A percentile compares a stretch with the other conserved stretches of the same genome.
These are phyloP conservation scores for Agrochola litura DNA, from an alignment of 2,888 invertebrate genomes.

Conservation along the genomic window DNA sequence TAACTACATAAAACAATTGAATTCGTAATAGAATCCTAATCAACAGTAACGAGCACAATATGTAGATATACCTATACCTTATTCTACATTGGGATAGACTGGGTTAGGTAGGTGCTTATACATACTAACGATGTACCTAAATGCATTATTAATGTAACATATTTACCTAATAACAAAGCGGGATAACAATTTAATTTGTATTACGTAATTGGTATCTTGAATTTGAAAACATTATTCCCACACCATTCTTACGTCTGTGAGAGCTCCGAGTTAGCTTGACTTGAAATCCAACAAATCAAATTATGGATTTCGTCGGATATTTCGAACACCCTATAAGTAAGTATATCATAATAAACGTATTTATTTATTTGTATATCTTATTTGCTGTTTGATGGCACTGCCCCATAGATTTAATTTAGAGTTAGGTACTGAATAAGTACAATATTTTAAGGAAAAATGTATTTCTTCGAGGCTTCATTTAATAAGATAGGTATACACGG, in stretches of 20 bases:
- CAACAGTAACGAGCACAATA: background rate
- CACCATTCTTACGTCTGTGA: constrained; percentile 73
- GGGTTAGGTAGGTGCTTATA: too few relatives aligned
- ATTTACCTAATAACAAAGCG: constrained; percentile 7
- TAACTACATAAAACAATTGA: background rate
- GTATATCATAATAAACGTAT: constrained; percentile 21
- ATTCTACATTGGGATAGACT: background rate
- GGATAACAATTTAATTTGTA: constrained; percentile 52
- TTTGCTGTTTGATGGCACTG: constrained; percentile 19
- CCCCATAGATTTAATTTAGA: background rate
- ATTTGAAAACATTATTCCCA: constrained; percentile 58
- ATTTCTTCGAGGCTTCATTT: too few relatives aligned
- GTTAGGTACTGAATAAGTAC: too few relatives aligned
- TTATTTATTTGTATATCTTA: constrained; percentile 31
- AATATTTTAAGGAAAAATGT: too few relatives aligned
- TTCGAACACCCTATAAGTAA: constrained; percentile 36
- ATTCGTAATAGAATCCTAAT: constrained; percentile 1
- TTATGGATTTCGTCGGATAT: constrained; percentile 72
- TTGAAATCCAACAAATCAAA: constrained; percentile 77
- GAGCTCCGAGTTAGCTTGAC: constrained; percentile 62
- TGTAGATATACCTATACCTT: background rate
- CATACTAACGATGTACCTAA: background rate
- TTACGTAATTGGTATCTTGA: constrained; percentile 58
- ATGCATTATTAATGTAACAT: constrained; percentile 2
- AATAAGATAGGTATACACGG: too few relatives aligned